Percentiles rank a stretch among this genome's conserved stretches.
These are phyloP conservation scores for Dipodomys merriami DNA, from an alignment of 2,113 vertebrate genomes.

Conservation along the genomic window DNA sequence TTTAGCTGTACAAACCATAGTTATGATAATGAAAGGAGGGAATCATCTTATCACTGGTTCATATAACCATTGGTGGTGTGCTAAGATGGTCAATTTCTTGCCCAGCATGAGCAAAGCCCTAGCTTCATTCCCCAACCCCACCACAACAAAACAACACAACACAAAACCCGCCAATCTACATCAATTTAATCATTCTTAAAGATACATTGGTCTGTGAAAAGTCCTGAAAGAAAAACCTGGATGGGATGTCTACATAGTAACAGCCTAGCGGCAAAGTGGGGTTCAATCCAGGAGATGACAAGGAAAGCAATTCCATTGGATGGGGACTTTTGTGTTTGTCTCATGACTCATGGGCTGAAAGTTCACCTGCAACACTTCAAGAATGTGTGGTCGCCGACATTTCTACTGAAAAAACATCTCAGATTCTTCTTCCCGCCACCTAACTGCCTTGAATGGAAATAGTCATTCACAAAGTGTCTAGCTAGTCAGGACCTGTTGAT, in stretches of 20 bases:
- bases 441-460: not conserved
- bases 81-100: not conserved
- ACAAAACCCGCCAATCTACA: not conserved
- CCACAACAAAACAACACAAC: not conserved
- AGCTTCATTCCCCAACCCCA: not conserved
- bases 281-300: not conserved
- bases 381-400: not conserved
- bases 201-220: not conserved
- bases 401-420: not conserved
- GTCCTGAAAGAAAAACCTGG: not conserved
- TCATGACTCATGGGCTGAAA: constrained; percentile 11
- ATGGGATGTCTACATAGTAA: not conserved
- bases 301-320: not conserved
- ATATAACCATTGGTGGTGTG: not conserved
- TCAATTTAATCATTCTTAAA: not conserved
- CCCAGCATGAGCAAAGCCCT: not conserved
- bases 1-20: not conserved
- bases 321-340: not conserved
- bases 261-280: not conserved
- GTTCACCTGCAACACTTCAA: constrained; percentile 10
- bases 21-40: too few species aligned
- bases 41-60: not conserved
- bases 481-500: constrained; percentile 33
- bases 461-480: not conserved
- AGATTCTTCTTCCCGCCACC: not conserved